Conservation (phyloP, 2,797 vertebrate genomes). For the Remorina albescens region DNA sequence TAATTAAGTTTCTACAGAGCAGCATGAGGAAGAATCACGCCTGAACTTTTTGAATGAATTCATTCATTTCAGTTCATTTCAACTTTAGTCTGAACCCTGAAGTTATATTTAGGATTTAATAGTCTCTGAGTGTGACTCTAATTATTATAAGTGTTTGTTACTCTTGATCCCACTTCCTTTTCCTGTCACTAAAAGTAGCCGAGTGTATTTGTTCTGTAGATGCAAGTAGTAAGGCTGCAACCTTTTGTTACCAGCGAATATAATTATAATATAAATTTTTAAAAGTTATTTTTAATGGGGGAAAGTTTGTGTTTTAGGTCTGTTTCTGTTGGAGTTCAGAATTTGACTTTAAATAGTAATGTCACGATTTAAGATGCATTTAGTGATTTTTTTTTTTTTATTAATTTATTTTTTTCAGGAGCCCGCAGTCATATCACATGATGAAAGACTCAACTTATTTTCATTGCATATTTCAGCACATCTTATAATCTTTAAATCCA, state of each 20-base stretch:
- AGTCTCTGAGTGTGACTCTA: not conserved
- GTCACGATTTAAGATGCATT: not conserved
- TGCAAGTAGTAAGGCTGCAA: no score
- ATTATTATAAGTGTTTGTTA: not conserved
- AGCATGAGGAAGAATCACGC: no score
- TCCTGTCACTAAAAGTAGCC: not conserved
- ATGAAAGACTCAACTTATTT: no score
- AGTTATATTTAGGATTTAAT: not conserved
- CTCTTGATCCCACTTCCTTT: not conserved
- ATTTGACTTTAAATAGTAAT: conserved; percentile 1
- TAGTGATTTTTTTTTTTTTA: not conserved
- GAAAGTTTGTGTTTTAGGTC: not conserved
- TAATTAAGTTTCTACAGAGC: not conserved
- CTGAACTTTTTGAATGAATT: no score
- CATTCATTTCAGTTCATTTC: no score
- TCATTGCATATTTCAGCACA: no score
- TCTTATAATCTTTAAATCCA: no score
- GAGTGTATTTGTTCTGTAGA: not conserved
- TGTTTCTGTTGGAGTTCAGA: not conserved
- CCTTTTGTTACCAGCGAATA: no score
- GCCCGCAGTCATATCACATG: not conserved
- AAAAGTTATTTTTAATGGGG: no score
- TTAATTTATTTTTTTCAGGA: no score
- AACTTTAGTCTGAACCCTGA: not conserved
- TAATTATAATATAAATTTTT: no score